Conservation (phyloP, 2,888 invertebrate genomes). For the Synanthedon vespiformis region DNA sequence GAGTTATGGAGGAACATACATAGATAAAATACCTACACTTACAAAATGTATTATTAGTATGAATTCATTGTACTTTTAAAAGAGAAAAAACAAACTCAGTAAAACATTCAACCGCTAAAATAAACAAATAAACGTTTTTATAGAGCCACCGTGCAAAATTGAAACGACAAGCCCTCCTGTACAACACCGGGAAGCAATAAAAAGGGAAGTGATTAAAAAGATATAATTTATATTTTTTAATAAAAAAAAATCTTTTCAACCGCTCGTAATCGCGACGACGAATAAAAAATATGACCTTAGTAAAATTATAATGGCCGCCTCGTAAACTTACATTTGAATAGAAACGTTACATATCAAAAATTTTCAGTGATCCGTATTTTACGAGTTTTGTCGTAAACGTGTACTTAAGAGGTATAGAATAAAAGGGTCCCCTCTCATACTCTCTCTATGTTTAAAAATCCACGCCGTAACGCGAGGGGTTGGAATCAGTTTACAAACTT, state of each 20-base stretch:
- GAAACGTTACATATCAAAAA: slow-evolving; percentile 70
- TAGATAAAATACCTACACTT: too few species aligned
- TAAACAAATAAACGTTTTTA: not conserved
- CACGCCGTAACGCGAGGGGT: slow-evolving; percentile 37
- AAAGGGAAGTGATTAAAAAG: not conserved
- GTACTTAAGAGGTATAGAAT: slow-evolving; percentile 57
- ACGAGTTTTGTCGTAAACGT: slow-evolving; percentile 65
- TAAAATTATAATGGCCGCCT: slow-evolving; percentile 63
- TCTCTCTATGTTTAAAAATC: slow-evolving; percentile 47
- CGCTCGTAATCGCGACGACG: slow-evolving; percentile 53
- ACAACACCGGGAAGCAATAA: not conserved
- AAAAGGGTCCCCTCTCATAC: slow-evolving; percentile 40
- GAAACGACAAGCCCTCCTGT: not conserved
- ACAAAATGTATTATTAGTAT: too few species aligned
- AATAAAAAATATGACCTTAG: slow-evolving; percentile 58
- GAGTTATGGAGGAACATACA: too few species aligned
- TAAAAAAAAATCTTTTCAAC: slow-evolving; percentile 49
- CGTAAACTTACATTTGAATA: slow-evolving; percentile 68
- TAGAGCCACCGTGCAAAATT: not conserved
- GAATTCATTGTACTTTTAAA: too few species aligned
- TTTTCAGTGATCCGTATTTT: slow-evolving; percentile 70
- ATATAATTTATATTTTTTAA: not conserved
- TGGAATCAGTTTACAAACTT: slow-evolving; percentile 29
- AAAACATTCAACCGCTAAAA: not conserved
- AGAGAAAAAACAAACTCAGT: not conserved